Evolutionary conservation across 2,888 invertebrate genomes (phyloP), one percentile per base, ranked within the genome.

Genomic region (Caenorhabditis uteleia): DNA sequence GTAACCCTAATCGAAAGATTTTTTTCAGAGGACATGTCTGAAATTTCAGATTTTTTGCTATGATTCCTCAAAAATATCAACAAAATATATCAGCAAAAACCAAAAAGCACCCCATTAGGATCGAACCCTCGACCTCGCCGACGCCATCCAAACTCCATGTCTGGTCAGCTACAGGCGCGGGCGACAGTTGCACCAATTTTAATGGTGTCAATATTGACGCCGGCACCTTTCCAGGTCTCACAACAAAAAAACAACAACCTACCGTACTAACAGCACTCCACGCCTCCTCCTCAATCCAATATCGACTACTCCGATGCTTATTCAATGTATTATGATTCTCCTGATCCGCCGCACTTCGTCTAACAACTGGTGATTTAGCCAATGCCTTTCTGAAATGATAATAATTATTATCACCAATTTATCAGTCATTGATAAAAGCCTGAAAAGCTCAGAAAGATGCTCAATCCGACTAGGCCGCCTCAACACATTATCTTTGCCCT

Each of bases 281-380:
- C 33, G 78, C 78, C 60, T 80, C 74, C 20, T 80, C 79, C 46
- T 82, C 82, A 31, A 79, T 54, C 82, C 82, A 82, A 56, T 79
- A 82, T 38, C 80, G 59, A 51, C 75, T 76, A 12, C 79, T 81
- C 29, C 82, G 58, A 60, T 82, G 82, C 53, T 82, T 82, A 58
- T 75, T 75, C 31, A 76, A 70, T 6, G 72, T 57, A 45, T 72
- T 72, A 16, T 62, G 60, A 20, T 73, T 73, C 33, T 77, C 79
- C 43, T 79, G 76, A 57, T 81, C 70, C n/a, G 70, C 79, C 5
- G 80, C 79, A 14, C 80, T 75, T n/a, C 79, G 47, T 34, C 79
- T 69, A n/a, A 80, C 78, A 7, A 82, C 79, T 14, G 82, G 82
- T 26, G 79, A 80, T 53, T 82, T 82, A 10, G 82, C 79, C 36